Evolutionary conservation across 2,888 invertebrate genomes (phyloP).

Genomic region (Geophilus truncorum): DNA sequence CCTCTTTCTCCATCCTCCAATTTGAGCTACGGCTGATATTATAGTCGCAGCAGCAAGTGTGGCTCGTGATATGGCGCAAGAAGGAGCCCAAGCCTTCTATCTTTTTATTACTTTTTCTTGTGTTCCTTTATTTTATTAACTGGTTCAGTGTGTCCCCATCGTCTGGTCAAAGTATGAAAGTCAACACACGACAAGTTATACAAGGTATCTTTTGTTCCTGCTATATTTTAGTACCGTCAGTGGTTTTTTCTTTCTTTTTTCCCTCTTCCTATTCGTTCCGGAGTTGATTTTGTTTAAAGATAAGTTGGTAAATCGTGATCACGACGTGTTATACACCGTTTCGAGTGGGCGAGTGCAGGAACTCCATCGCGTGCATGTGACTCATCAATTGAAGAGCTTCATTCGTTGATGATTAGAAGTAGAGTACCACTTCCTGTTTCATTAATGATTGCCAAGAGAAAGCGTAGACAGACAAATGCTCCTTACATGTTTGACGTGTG

Average conservation of each 20-base stretch:
- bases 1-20: slow-evolving; percentile 7
- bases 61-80: slow-evolving; percentile 21
- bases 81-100: slow-evolving; percentile 6
- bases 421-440: slow-evolving; percentile 25
- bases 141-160: slow-evolving; percentile 22
- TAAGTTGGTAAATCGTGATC: neutral
- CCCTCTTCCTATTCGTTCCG: neutral
- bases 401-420: slow-evolving; percentile 14
- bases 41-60: slow-evolving; percentile 1
- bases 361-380: slow-evolving; percentile 11
- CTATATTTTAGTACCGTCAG: neutral
- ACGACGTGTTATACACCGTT: neutral
- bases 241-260: neutral
- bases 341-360: slow-evolving; percentile 3
- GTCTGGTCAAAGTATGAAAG: slow-evolving; percentile 2
- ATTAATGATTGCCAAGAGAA: slow-evolving; percentile 18
- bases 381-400: slow-evolving; percentile 20
- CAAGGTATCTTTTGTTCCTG: neutral
- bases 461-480: slow-evolving; percentile 18
- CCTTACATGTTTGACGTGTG: slow-evolving; percentile 22
- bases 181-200: neutral
- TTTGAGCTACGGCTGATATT: slow-evolving; percentile 18
- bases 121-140: slow-evolving; percentile 21
- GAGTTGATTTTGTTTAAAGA: neutral
- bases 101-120: slow-evolving; percentile 25